Base-by-base conservation (phyloP, 1,140 invertebrate species). In the Wiebesia pumilae region DNA sequence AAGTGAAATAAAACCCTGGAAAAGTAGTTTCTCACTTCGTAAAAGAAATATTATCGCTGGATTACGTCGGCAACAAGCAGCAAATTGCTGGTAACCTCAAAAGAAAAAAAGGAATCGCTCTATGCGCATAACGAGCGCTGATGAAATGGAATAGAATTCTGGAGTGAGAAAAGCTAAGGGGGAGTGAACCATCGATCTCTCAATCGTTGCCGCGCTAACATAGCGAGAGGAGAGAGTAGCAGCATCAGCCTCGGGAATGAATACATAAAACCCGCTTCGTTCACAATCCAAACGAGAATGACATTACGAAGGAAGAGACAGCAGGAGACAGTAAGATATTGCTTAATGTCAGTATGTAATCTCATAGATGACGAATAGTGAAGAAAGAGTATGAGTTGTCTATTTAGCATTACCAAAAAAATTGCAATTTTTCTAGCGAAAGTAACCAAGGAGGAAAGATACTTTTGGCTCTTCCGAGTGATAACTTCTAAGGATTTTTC, bases 371-470 rank as follows among this genome's bases (percentile, higher is more conserved):
- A 16, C 75, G 38, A n/a, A 30, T 0, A 51, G 14, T 35, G 27
- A 24, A 24, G 58, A 24, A 54, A 54, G 51, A 62, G 19, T 6
- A 19, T 10, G 40, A 40, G 24, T 65, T 16, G 38, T 7, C 58
- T 33, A 85, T 85, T 85, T 71, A 85, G 81, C 84, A 80, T 79
- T 35, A 43, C 19, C 40, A 33, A n/a, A 69, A n/a, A 85, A 85
- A 62, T 38, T 16, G n/a, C 58, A 43, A 51, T 83, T 77, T 40
- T 62, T 79, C n/a, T 14, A 6, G 14, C 6, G 14, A 33, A 54
- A 47, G 69, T 69, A 81, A 40, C 21, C 27, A 9, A 40, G 40
- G 33, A 30, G 12, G 12, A 47, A 47, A 47, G 12, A 47, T 12
- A 4, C 4, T 47, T 47, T 12, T 47, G 54, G 21, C 4, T 2